These are phyloP conservation scores for Siniperca chuatsi DNA, from an alignment of 2,113 vertebrate species.

Conservation along the genomic window DNA sequence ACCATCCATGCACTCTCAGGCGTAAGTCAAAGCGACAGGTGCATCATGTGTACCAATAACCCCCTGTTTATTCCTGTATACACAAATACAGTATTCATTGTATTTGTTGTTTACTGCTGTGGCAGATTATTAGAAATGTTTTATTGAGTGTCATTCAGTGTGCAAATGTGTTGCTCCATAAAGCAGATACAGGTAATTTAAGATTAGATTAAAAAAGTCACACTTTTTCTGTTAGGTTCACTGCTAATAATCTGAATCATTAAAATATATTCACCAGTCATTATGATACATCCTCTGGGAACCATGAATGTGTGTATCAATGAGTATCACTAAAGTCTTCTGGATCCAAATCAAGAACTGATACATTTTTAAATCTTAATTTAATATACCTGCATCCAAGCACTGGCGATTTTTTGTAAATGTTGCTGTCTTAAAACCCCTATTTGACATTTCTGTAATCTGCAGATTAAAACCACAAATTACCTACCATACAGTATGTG, in stretches of 20 bases:
- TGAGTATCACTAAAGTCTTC: background rate
- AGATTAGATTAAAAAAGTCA: background rate
- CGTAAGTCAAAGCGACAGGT: conserved; percentile 55
- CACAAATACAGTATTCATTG: background rate
- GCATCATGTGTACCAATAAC: conserved; percentile 12
- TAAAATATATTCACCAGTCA: background rate
- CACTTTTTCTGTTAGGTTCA: background rate
- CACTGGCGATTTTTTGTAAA: background rate
- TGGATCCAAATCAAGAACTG: background rate
- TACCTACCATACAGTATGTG: background rate
- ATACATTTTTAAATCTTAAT: too few species aligned
- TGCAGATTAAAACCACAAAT: background rate
- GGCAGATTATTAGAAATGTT: background rate
- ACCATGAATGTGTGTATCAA: background rate
- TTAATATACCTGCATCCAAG: too few species aligned
- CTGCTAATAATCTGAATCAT: background rate
- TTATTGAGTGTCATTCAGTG: background rate
- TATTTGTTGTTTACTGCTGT: conserved; percentile 5
- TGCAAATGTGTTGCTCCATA: background rate
- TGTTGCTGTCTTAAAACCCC: background rate
- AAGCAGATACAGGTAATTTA: background rate
- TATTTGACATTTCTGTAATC: background rate
- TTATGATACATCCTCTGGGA: background rate
- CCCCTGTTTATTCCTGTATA: conserved; percentile 8
- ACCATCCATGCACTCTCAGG: conserved; percentile 14